Conservation (phyloP, 2,888 invertebrate species). For the Agriotes lineatus region DNA sequence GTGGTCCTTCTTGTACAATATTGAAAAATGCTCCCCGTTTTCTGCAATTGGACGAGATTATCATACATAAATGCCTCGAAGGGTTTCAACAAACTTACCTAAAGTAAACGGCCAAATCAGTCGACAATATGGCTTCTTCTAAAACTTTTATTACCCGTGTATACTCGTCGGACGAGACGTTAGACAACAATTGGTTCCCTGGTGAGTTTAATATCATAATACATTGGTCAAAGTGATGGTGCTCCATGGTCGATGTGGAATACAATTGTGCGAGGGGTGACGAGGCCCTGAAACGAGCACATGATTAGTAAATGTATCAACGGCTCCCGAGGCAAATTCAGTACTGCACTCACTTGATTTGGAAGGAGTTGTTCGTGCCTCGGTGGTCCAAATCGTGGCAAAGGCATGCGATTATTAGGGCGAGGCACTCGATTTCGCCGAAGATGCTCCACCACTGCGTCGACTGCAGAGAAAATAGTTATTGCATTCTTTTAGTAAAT, state of each 20-base stretch:
- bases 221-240: conserved; percentile 97
- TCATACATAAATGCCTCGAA: neutral
- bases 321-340: conserved; percentile 36
- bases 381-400: conserved; percentile 96
- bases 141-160: conserved; percentile 90
- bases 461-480: conserved; percentile 73
- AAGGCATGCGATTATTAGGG: conserved; percentile 91
- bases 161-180: conserved; percentile 92
- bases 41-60: too few species aligned
- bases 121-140: conserved; percentile 94
- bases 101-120: conserved; percentile 94
- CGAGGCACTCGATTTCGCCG: conserved; percentile 91
- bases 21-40: conserved; percentile 89
- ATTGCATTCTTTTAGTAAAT: too few species aligned
- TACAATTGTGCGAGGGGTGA: conserved; percentile 91
- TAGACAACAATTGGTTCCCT: conserved; percentile 91
- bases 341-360: conserved; percentile 84
- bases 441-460: conserved; percentile 95
- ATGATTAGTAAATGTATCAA: conserved; percentile 37
- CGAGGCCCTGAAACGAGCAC: conserved; percentile 81
- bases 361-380: conserved; percentile 97
- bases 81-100: conserved; percentile 75
- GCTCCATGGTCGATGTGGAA: conserved; percentile 96
- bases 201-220: conserved; percentile 96
- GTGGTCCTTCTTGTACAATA: conserved; percentile 72